phyloP scores from a whole-genome alignment of 2,797 vertebrate species.

The Steatocranus sp. region DNA sequence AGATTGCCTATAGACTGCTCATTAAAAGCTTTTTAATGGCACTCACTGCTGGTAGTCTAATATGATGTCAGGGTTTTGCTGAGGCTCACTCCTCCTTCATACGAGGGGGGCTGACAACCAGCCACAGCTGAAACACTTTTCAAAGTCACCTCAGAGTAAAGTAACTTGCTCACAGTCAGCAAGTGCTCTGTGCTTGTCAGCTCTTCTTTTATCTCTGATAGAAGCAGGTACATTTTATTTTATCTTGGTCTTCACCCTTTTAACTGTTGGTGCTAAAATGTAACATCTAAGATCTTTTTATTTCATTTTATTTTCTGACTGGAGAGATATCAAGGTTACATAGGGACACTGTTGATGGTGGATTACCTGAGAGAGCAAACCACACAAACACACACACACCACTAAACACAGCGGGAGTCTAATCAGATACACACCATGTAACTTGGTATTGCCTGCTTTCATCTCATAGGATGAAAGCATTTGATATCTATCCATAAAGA shows the following conservation, averaged over 20 bases:
- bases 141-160: constrained; percentile 8
- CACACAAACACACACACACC: not conserved
- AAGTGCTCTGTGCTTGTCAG: not conserved
- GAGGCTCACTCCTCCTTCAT: not conserved
- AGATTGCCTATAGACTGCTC: not conserved
- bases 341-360: not conserved
- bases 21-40: constrained; percentile 1
- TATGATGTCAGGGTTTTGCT: not conserved
- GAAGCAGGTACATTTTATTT: not conserved
- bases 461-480: constrained; percentile 1
- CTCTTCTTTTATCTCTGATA: not conserved
- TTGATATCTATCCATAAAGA: not conserved
- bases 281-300: not conserved
- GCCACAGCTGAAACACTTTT: not conserved
- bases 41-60: not conserved
- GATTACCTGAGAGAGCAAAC: not conserved
- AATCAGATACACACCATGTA: constrained; percentile 8
- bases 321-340: not conserved
- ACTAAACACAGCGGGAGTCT: not conserved
- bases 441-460: not conserved
- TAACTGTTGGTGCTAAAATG: not conserved
- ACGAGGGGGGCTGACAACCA: not conserved
- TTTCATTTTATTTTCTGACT: not conserved
- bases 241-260: not conserved
- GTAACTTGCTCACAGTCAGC: not conserved